Evolutionary conservation across 2,113 vertebrate species (phyloP), one percentile per base, ranked within the genome.

Genomic region (Trematocara stigmaticum): DNA sequence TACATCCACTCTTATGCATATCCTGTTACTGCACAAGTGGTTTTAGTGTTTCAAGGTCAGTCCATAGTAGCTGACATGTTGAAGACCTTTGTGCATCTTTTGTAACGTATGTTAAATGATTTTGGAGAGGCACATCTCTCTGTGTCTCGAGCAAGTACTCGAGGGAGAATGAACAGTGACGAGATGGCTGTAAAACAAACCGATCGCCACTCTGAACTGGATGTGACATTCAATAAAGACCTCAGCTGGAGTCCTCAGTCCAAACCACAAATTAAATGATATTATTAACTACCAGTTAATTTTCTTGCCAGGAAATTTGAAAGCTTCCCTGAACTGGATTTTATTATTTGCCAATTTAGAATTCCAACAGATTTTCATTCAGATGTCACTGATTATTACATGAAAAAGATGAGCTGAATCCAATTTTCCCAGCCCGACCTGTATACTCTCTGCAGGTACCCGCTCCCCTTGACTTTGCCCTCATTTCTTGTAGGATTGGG

Each of bases 401-500:
- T 57, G 81, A 57, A 59, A 84, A 45, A 47, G 18, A 85, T 81
- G 2, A 61, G 49, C 53, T 10, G 2, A 84, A 79, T 89, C 59
- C 80, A 78, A 59, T 82, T 64, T 84, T 84, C 56, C 52, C 26
- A 18, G 59, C 31, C 40, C 55, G 31, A 84, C 82, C 56, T 76
- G 80, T 88, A 45, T 31, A 18, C 66, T 79, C 56, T 57, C 83
- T 74, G 55, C 23, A 45, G 55, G 79, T n/a, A 52, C 51, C 13
- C 1, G 3, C 84, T 91, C 90, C 90, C 92, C 90, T 94, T 91
- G 93, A 93, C 95, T 93, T 89, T 95, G 93, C 87, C 94, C 94
- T 94, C 90, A 83, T 96, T 96, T 96, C 87, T 87, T 90, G 89
- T 89, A 94, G 91, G 92, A 94, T 95, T 92, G 90, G 71, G 87